These are phyloP conservation scores for Nephila pilipes DNA, from an alignment of 1,140 invertebrate genomes.

Conservation along the genomic window DNA sequence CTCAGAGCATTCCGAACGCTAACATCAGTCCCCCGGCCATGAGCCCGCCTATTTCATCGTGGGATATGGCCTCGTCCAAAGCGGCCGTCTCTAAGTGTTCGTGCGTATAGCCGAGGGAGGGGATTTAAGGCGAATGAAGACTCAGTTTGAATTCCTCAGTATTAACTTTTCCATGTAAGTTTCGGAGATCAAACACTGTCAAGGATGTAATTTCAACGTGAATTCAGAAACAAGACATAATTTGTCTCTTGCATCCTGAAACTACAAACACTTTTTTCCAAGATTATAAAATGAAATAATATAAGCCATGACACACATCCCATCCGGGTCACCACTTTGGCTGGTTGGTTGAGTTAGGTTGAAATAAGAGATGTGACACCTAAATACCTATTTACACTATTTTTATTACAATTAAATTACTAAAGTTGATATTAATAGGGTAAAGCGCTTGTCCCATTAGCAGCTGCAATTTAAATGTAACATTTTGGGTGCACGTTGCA, in stretches of 20 bases:
- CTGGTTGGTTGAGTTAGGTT: no score
- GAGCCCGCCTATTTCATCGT: conserved; percentile 79
- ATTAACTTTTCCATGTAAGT: conserved; percentile 22
- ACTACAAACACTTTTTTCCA: conserved; percentile 4
- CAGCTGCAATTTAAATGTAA: no score
- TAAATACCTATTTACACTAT: no score
- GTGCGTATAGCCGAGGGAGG: not conserved
- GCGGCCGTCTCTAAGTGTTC: conserved; percentile 69
- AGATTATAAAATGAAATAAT: conserved; percentile 19
- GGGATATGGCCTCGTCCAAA: conserved; percentile 79
- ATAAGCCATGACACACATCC: conserved; percentile 49
- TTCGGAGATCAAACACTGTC: not conserved
- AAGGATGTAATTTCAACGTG: not conserved
- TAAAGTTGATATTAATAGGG: no score
- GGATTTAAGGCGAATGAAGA: conserved; percentile 7
- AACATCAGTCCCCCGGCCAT: conserved; percentile 82
- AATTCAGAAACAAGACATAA: not conserved
- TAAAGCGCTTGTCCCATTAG: no score
- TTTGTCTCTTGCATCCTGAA: not conserved
- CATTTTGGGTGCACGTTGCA: no score
- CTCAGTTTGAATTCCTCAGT: conserved; percentile 37
- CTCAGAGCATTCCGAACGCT: conserved; percentile 70
- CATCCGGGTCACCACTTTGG: no score
- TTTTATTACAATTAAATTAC: no score
- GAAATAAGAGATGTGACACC: no score